Evolutionary conservation across 2,113 vertebrate species (phyloP).

Genomic region (Rhinopomastus cyanomelas): DNA sequence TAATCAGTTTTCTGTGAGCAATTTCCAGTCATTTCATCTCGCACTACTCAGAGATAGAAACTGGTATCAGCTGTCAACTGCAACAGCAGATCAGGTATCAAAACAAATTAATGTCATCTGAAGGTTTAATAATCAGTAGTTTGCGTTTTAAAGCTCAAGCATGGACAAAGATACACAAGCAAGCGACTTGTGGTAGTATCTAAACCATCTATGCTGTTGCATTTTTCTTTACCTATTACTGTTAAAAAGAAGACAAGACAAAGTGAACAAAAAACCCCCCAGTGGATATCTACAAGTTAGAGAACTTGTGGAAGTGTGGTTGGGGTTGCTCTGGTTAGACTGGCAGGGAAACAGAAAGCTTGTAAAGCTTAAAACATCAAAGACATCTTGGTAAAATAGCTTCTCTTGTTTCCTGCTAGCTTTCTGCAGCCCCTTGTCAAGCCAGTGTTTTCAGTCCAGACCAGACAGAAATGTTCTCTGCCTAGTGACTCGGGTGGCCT

Average conservation of each 20-base stretch:
- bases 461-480: background rate
- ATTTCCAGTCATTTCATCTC: slow-evolving; percentile 12
- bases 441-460: background rate
- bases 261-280: background rate
- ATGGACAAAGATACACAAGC: slow-evolving; percentile 14
- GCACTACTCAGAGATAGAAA: background rate
- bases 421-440: background rate
- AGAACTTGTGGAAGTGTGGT: background rate
- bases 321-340: background rate
- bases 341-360: background rate
- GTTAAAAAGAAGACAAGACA: background rate
- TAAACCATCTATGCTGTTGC: background rate
- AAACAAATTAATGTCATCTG: slow-evolving; percentile 16
- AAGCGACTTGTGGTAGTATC: no score
- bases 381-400: background rate
- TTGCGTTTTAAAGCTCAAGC: slow-evolving; percentile 14
- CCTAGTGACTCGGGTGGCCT: background rate
- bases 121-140: slow-evolving; percentile 25
- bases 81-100: slow-evolving; percentile 20
- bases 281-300: background rate
- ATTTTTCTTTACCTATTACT: background rate
- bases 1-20: background rate
- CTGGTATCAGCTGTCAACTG: background rate
- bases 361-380: slow-evolving; percentile 19
- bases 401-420: background rate